Base-by-base conservation (phyloP, 35 echinoderm and acorn worm genomes). In the Ptychodera flava region DNA sequence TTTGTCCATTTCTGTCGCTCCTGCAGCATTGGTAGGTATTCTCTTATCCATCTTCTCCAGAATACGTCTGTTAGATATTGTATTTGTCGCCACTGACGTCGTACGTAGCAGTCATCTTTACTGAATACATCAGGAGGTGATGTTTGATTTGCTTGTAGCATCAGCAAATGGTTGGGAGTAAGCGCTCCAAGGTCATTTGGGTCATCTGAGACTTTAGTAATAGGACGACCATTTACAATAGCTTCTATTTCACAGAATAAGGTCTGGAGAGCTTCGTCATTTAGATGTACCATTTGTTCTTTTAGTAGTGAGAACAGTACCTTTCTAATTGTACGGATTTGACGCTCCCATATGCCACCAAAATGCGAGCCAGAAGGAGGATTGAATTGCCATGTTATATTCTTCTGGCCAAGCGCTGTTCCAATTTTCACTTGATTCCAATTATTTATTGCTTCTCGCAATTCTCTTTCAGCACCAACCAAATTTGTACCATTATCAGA, bases 51-150 rank as follows among this genome's bases (percentile, higher is more conserved):
- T 0, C 89, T 16, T 32, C 76, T 86, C 89, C 89, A 91, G 83
- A 95, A 95, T 0, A 94, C 12, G 64, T 89, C 80, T 0, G 87
- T 80, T 6, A 93, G 29, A 34, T 93, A 85, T 36, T 89, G 87
- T 27, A 85, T 53, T 82, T 92, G 87, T 36, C 91, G 38, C 91
- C 91, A 93, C 64, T 87, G 31, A 30, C 32, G 29, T 10, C 32
- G 29, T 28, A 28, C 32, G 28, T 79, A 79, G 1, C 29, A 30
- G 78, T 79, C 78, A 28, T 79, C 78, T 81, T 76, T 78, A 32
- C 77, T 32, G 64, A 88, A 84, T 34, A 83, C 38, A 29, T 82
- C 86, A 0, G 81, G 52, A 0, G 78, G 82, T 2, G 37, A 28
- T 0, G 35, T 36, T 34, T 30, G 32, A 16, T 80, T 31, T 64